Base-by-base conservation (phyloP, 2,888 invertebrate genomes). In the Melinaea menophilus region DNA sequence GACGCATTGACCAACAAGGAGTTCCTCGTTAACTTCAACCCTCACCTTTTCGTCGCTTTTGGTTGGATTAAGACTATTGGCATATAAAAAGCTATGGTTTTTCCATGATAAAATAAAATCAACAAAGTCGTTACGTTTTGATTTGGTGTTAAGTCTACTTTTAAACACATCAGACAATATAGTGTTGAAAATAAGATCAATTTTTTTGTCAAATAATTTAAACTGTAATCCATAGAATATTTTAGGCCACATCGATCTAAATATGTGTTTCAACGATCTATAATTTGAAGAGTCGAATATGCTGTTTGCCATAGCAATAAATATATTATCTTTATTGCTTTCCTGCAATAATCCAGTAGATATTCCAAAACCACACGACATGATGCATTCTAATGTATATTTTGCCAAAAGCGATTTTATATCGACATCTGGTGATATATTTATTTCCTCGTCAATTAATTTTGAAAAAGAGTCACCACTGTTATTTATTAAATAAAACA, bases 1-100 rank as follows among this genome's bases (percentile, higher is more conserved):
- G 9, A 91, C 78, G 2, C 92, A 89, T 63, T 93, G 92, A 0
- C 92, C 86, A 0, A 90, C 84, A 3, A 93, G 69, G 55, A 92
- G 74, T 3, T 89, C 80, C 5, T 90, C 72, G 1, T 86, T 79
- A 1, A 92, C 71, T 1, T 79, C 72, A 2, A 86, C 22, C 0
- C 64, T 22, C 0, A 74, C 59, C 37, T 72, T 79, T 2, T 76
- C 73, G 0, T 68, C 66, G 0, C 72, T 74, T 4, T 61, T 66
- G 61, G 76, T 81, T 69, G 78, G 68, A 82, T 11, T 9, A 80
- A 66, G 0, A 72, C 41, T 41, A 9, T 41, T 11, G 7, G 9
- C 41, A 9, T 41, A 9, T 9, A 41, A 3, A 41, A 9, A 9
- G 7, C 11, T 41, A 0, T 41, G 9, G 7, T 41, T 41, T 41